A percentile compares a stretch with the other conserved stretches of the same genome.
These are phyloP conservation scores for Stratiolaelaps scimitus DNA, from an alignment of 1,140 invertebrate species.

Conservation along the genomic window DNA sequence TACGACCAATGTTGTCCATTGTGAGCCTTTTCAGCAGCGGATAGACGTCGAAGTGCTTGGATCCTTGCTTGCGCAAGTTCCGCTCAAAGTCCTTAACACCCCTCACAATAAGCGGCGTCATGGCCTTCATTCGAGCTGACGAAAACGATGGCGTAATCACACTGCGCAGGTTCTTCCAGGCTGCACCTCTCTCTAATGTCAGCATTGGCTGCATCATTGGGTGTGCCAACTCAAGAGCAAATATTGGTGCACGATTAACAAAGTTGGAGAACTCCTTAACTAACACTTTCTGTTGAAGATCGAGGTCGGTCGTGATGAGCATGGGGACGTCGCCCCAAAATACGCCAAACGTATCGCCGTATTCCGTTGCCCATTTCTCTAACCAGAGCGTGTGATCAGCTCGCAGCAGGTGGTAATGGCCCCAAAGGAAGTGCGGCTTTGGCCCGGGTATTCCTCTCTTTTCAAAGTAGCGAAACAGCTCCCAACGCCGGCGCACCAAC, in stretches of 20 bases:
- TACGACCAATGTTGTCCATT: neutral
- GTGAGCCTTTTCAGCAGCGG: neutral
- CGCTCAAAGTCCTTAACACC: neutral
- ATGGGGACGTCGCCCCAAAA: neutral
- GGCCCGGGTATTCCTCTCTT: neutral
- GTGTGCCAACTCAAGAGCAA: neutral
- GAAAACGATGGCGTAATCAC: neutral
- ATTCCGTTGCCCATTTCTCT: constrained; percentile 2
- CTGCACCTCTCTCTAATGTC: neutral
- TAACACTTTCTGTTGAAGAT: neutral
- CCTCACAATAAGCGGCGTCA: constrained; percentile 1
- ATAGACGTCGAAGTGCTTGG: constrained; percentile 12
- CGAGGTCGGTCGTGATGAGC: constrained; percentile 8
- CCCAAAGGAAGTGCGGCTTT: constrained; percentile 1
- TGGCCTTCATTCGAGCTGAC: neutral
- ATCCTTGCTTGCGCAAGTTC: neutral
- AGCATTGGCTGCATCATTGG: neutral
- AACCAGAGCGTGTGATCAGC: neutral
- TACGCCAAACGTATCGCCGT: constrained; percentile 4
- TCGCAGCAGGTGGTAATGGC: constrained; percentile 5
- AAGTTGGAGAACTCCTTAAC: constrained; percentile 5
- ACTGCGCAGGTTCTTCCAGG: neutral
- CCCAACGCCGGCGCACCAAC: neutral
- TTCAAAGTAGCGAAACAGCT: neutral
- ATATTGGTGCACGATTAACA: neutral